Evolutionary conservation across 1,140 invertebrate genomes (phyloP).

Genomic region (Caenorhabditis brenneri): DNA sequence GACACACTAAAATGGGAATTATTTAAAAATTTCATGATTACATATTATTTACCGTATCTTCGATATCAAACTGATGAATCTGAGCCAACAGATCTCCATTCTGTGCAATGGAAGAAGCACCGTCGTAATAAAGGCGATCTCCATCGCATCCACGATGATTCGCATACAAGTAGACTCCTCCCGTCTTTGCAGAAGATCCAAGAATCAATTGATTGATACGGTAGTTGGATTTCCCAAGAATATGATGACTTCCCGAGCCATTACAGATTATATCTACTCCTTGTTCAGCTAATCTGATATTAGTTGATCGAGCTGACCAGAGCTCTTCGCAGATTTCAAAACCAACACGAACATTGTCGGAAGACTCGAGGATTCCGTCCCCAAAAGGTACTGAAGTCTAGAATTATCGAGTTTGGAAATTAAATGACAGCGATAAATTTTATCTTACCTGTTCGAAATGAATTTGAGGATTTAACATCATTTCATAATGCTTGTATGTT

Average conservation of each 20-base stretch:
- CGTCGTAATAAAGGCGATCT: constrained; percentile 90
- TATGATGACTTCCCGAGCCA: constrained; percentile 84
- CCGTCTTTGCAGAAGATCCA: constrained; percentile 78
- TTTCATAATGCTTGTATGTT: constrained; percentile 60
- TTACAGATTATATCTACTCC: constrained; percentile 96
- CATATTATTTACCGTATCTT: constrained; percentile 81
- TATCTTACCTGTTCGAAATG: constrained; percentile 64
- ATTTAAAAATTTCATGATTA: background rate
- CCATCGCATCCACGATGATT: constrained; percentile 97
- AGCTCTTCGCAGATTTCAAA: constrained; percentile 98
- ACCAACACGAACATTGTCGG: constrained; percentile 87
- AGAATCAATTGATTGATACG: constrained; percentile 79
- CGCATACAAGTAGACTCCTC: constrained; percentile 92
- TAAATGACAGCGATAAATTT: no score
- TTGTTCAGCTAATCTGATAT: constrained; percentile 86
- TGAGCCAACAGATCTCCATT: constrained; percentile 87
- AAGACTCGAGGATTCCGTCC: constrained; percentile 87
- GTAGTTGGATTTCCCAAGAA: constrained; percentile 83
- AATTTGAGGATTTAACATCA: constrained; percentile 54
- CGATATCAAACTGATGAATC: constrained; percentile 86
- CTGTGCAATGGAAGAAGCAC: constrained; percentile 86
- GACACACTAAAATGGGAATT: constrained; percentile 54
- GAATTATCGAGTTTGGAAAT: no score
- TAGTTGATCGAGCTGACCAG: constrained; percentile 87
- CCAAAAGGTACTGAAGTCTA: constrained; percentile 86